Conservation (phyloP, 1,140 invertebrate species). For the Hetaerina americana region DNA sequence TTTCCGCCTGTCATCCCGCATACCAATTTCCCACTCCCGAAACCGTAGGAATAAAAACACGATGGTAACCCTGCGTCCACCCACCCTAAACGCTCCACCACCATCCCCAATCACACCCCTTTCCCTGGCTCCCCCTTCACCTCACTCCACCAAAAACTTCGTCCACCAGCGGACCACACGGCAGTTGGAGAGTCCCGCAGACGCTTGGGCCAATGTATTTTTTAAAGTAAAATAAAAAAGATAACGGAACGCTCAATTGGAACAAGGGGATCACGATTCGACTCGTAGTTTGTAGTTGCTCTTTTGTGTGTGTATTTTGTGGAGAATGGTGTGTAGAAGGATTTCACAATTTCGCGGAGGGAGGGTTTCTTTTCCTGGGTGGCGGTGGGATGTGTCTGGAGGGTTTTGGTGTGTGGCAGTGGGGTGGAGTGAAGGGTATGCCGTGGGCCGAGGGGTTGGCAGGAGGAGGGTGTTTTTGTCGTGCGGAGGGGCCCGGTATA, state of each 20-base stretch:
- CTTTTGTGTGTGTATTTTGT: not conserved
- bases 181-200: not conserved
- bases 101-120: not conserved
- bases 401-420: not conserved
- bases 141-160: not conserved
- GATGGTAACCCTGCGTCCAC: not conserved
- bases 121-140: not conserved
- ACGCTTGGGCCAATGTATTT: not conserved
- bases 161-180: not conserved
- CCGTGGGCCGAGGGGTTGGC: too few species aligned
- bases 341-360: too few species aligned
- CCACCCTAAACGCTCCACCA: not conserved
- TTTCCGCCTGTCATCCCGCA: not conserved
- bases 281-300: not conserved
- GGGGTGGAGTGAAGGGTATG: not conserved
- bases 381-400: not conserved
- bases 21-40: not conserved
- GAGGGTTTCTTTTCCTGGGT: too few species aligned
- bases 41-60: too few species aligned
- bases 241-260: not conserved
- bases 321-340: too few species aligned
- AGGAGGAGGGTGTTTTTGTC: too few species aligned
- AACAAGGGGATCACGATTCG: not conserved
- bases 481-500: too few species aligned
- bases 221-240: too few species aligned